Evolutionary conservation across 1,140 invertebrate genomes (phyloP), one percentile per base, ranked within the genome.

Genomic region (Drosophila mauritiana): DNA sequence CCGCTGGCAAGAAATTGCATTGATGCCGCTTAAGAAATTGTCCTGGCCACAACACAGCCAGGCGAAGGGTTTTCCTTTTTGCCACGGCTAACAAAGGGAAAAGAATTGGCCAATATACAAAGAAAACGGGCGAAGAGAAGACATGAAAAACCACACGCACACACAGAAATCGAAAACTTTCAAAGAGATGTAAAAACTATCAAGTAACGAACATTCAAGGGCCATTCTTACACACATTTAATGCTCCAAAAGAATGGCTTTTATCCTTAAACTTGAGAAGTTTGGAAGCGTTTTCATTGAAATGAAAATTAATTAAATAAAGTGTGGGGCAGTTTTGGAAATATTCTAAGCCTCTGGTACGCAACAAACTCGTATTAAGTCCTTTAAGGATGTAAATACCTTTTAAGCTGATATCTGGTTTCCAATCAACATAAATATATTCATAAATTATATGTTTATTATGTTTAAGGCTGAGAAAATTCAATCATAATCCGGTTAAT

Each of bases 1-100:
- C 36, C 37, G 37, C 12, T 54, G 37, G 70, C 67, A 72, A 73
- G 67, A 52, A 73, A 61, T 53, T 52, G 69, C 67, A 68, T 55
- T 40, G 68, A 73, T 73, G 72, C 57, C 56, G 72, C 72, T 75
- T 74, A 75, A 75, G 73, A 75, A 75, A 75, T 75, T 65, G 73
- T 75, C 61, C 61, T 64, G 61, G 53, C 73, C 73, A 75, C 59
- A 75, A 75, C 72, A 75, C 59, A 75, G 43, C 39, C 46, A 54
- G 43, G 58, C 46, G 37, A 43, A 53, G 25, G 54, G 45, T 42
- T 15, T 27, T 45, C 27, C 45, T 20, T 45, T 56, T 36, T 61
- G n/a, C 7, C 8, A n/a, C 8, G 37, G 59, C 51, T 43, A 79
- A 54, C 56, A 80, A 69, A 59, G 39, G 46, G 36, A 81, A 57